phyloP scores from a whole-genome alignment of 2,113 vertebrate species.

The Psammodynastes pulverulentus region DNA sequence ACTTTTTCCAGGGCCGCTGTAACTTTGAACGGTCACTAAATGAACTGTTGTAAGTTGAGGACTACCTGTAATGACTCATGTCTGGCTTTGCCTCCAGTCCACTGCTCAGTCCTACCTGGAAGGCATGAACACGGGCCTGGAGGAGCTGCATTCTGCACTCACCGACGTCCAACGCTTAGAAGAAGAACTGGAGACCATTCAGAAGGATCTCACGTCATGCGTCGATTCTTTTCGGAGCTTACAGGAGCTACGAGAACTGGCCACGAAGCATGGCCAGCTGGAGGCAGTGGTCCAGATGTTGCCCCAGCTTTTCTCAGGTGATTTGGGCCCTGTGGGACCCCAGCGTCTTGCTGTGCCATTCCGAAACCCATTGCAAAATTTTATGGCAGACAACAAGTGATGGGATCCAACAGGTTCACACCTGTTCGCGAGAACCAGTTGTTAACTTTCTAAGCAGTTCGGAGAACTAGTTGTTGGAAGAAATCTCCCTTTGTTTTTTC shows the following conservation, averaged over 20 bases:
- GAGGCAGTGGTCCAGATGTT: slow-evolving; percentile 82
- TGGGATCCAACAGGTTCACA: too few species aligned
- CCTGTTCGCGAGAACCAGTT: too few species aligned
- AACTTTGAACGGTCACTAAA: neutral
- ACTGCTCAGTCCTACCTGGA: slow-evolving; percentile 94
- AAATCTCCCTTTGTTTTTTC: too few species aligned
- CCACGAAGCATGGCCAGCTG: slow-evolving; percentile 79
- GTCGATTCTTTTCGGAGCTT: slow-evolving; percentile 65
- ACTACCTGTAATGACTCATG: fast-evolving
- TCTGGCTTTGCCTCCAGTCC: slow-evolving; percentile 70
- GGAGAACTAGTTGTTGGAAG: too few species aligned
- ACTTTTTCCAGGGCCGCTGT: neutral
- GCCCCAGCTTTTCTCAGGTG: slow-evolving; percentile 86
- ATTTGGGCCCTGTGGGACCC: neutral
- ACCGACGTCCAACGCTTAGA: slow-evolving; percentile 71
- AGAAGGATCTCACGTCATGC: slow-evolving; percentile 67
- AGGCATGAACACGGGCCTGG: slow-evolving; percentile 83
- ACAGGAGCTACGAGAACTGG: slow-evolving; percentile 72
- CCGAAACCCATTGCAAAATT: neutral
- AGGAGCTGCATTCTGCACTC: slow-evolving; percentile 79
- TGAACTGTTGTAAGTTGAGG: neutral
- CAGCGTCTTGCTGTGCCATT: neutral
- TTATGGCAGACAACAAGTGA: too few species aligned
- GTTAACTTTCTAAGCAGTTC: too few species aligned
- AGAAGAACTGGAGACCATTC: slow-evolving; percentile 72